Conservation (phyloP, 2,113 vertebrate genomes). For the Leptocoma aspasia region DNA sequence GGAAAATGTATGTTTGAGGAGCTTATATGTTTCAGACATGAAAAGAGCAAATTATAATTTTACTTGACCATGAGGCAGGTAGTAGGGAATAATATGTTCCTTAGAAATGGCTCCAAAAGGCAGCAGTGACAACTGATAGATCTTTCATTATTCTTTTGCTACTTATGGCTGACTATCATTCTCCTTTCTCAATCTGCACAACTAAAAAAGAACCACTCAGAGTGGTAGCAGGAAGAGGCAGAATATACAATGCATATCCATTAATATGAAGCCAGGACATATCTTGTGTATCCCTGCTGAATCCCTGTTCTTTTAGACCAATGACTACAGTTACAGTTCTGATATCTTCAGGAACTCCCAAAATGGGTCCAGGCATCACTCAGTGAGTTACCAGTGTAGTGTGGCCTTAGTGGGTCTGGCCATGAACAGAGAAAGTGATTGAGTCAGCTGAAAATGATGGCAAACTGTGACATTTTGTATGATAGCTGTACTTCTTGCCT, state of each 20-base stretch:
- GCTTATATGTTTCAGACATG: not conserved
- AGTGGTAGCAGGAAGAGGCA: not conserved
- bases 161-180: not conserved
- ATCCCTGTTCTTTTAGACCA: not conserved
- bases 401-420: not conserved
- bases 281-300: not conserved
- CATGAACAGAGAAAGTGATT: accelerated
- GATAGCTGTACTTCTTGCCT: not conserved
- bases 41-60: not conserved
- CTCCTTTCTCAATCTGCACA: not conserved
- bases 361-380: not conserved
- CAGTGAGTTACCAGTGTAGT: not conserved
- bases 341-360: not conserved
- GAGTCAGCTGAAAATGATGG: not conserved
- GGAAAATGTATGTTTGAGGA: not conserved
- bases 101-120: not conserved
- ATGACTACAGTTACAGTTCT: not conserved
- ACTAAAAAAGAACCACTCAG: not conserved
- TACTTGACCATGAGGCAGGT: not conserved
- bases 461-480: not conserved
- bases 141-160: not conserved
- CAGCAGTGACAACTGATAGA: not conserved
- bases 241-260: not conserved
- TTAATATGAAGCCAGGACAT: not conserved
- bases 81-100: not conserved